Evolutionary conservation across 2,888 invertebrate species (phyloP), one percentile per base, ranked within the genome.

Genomic region (Ischnura elegans): DNA sequence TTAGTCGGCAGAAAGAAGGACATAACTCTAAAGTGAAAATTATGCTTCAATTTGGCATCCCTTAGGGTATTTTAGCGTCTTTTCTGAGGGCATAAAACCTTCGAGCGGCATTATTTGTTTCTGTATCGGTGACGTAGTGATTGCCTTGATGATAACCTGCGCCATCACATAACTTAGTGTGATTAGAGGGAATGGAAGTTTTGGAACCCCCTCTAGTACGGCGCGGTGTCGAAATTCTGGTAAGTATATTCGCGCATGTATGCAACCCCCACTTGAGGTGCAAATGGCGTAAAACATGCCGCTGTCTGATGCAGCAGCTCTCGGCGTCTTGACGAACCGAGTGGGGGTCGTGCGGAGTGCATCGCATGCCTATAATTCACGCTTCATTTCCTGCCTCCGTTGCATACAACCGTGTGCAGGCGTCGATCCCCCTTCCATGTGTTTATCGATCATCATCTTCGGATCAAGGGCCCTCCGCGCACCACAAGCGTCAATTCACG

Each of bases 401-500:
- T 10, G 76, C 76, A n/a, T 29, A 76, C 66, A 76, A 13, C 36
- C 36, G n/a, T 76, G 29, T 76, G 66, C 66, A 8, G 36, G 76
- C 76, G 76, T 21, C 36, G 76, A 25, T 36, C 76, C 25, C 25
- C 13, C 66, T n/a, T n/a, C 6, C 36, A 13, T 76, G 36, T 76
- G 76, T 76, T 76, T 76, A 36, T 76, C 76, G 76, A 76, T 36
- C 76, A 76, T 76, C 76, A 76, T 76, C 76, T 76, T 76, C 76
- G 76, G 76, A 76, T 76, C 76, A 76, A 76, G 76, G 29, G 36
- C 29, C 13, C n/a, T 13, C 4, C 66, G n/a, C 66, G 36, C 10
- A 5, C n/a, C 76, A 2, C 61, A 16, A 36, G 13, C 29, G 36
- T 29, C 76, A 76, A 76, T 76, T 66, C 76, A 5, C 76, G 16